A percentile compares a stretch with the other conserved stretches of the same genome.
Conservation (phyloP, 1,140 invertebrate genomes). For the Temnothorax curvispinosus region DNA sequence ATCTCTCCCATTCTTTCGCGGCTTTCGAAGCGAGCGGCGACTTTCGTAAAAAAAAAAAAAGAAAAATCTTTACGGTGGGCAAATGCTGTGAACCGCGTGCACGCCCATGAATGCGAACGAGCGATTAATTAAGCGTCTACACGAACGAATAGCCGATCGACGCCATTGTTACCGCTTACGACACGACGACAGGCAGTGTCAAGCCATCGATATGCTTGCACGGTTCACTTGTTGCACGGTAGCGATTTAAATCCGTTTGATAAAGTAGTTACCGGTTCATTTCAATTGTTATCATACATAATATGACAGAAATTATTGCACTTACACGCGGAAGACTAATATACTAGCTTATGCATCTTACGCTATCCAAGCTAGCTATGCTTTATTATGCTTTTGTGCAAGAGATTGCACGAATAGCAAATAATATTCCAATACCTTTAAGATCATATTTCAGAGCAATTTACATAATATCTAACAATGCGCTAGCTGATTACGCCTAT, state of each 20-base stretch:
- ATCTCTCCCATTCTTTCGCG: not conserved
- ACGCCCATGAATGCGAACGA: slow-evolving; percentile 46
- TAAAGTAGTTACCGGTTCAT: slow-evolving; percentile 18
- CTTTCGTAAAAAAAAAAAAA: not conserved
- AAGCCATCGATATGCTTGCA: slow-evolving; percentile 50
- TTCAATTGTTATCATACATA: slow-evolving; percentile 39
- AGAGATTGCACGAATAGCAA: not conserved
- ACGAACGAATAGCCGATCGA: slow-evolving; percentile 24
- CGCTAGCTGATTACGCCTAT: not conserved
- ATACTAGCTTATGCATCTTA: not conserved
- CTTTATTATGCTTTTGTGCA: not conserved
- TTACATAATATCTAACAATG: slow-evolving; percentile 10
- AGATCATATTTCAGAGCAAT: not conserved
- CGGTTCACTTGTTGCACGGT: slow-evolving; percentile 59
- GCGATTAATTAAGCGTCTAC: slow-evolving; percentile 64
- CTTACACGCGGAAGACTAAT: not conserved
- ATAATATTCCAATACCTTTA: not conserved
- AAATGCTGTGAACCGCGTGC: not conserved
- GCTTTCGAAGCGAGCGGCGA: not conserved
- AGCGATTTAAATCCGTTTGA: slow-evolving; percentile 60
- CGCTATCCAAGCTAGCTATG: not conserved
- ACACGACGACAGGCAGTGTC: not conserved
- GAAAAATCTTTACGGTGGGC: not conserved
- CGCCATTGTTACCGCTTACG: not conserved
- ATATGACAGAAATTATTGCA: not conserved